phyloP scores from a whole-genome alignment of 2,113 vertebrate genomes.

The Channa maculata region DNA sequence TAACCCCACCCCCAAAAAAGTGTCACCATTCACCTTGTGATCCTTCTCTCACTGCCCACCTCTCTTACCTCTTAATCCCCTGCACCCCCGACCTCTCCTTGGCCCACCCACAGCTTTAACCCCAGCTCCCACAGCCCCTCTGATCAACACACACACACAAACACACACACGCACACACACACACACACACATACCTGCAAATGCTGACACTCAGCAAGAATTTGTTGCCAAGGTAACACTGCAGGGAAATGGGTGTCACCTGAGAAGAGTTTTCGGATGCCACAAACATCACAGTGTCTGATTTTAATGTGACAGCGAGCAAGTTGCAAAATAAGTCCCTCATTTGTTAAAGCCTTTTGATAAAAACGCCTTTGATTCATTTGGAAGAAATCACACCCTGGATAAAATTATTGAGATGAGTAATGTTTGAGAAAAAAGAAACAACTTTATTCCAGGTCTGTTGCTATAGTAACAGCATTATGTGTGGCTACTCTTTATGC shows the following conservation, averaged over 20 bases:
- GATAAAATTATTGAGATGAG: conserved; percentile 67
- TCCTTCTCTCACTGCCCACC: conserved; percentile 55
- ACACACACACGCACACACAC: conserved; percentile 8
- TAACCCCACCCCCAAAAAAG: conserved; percentile 78
- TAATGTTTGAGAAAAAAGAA: conserved; percentile 46
- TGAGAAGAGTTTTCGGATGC: conserved; percentile 33
- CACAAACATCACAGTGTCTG: conserved; percentile 17
- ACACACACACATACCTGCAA: conserved; percentile 15
- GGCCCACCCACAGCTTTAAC: conserved; percentile 58
- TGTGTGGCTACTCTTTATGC: conserved; percentile 45
- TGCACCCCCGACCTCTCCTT: conserved; percentile 39
- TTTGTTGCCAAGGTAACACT: conserved; percentile 70
- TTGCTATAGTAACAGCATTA: conserved; percentile 70
- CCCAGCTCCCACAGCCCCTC: conserved; percentile 25
- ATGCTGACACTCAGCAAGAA: conserved; percentile 27
- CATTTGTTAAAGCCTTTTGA: not conserved
- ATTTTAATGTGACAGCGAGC: conserved; percentile 1
- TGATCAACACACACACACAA: conserved; percentile 21
- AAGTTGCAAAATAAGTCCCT: not conserved
- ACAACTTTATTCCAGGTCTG: conserved; percentile 68
- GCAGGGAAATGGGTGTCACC: conserved; percentile 61
- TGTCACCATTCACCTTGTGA: conserved; percentile 64
- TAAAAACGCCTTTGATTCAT: conserved; percentile 23
- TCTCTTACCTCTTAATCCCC: conserved; percentile 46
- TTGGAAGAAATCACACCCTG: conserved; percentile 41